Evolutionary conservation across 2,888 invertebrate genomes (phyloP).

Genomic region (Idaea straminata): DNA sequence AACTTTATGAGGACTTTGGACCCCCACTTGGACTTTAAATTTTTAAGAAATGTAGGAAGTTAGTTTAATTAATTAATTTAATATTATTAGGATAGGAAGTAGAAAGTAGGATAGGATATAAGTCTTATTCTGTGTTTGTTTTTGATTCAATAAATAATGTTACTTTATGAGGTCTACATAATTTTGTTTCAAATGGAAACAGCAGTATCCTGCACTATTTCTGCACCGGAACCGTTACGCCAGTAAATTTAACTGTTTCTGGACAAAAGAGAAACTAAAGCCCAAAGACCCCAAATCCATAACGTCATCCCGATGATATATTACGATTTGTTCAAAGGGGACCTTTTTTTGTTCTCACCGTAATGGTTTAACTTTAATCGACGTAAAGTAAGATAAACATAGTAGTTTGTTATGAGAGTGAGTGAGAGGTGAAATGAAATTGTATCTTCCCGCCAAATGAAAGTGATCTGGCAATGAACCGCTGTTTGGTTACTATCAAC

Average conservation of each 20-base stretch:
- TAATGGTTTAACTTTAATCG: constrained; percentile 79
- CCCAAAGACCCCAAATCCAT: constrained; percentile 64
- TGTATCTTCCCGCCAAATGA: constrained; percentile 71
- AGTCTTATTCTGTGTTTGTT: no score
- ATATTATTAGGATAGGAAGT: no score
- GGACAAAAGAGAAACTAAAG: constrained; percentile 62
- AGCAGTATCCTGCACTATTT: constrained; percentile 26
- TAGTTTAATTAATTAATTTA: no score
- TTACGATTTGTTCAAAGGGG: constrained; percentile 78
- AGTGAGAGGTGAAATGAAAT: constrained; percentile 47
- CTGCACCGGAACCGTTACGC: constrained; percentile 56
- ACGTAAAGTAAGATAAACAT: constrained; percentile 44
- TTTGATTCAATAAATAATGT: no score
- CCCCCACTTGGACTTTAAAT: no score
- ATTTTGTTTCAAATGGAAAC: constrained; percentile 8
- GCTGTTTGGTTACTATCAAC: constrained; percentile 70
- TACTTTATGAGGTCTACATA: no score
- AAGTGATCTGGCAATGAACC: constrained; percentile 65
- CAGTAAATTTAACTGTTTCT: constrained; percentile 67
- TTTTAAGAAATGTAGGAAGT: no score
- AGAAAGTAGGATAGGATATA: no score
- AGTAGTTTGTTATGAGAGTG: constrained; percentile 25
- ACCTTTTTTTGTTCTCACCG: constrained; percentile 78
- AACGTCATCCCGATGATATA: constrained; percentile 78
- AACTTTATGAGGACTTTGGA: no score